These are phyloP conservation scores for Phyllostomus discolor DNA, from an alignment of 2,113 vertebrate genomes.

Conservation along the genomic window DNA sequence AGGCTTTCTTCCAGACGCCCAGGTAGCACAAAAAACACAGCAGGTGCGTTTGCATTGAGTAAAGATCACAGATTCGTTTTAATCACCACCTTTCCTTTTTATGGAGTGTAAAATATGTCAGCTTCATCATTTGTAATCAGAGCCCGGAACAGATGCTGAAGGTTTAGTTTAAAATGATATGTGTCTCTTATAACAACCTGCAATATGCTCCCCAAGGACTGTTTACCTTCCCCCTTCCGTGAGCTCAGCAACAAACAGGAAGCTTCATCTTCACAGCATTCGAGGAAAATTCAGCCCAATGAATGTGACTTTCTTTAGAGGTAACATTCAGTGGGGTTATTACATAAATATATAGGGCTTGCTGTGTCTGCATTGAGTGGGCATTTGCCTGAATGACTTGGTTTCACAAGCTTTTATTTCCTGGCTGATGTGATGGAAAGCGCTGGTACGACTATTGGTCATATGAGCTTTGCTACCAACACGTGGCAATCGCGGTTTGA, in stretches of 20 bases:
- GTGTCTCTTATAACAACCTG: constrained; percentile 55
- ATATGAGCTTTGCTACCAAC: background rate
- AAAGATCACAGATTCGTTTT: constrained; percentile 50
- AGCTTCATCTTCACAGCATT: constrained; percentile 36
- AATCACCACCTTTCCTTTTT: constrained; percentile 53
- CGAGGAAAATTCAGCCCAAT: constrained; percentile 52
- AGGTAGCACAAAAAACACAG: background rate
- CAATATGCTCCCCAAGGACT: constrained; percentile 64
- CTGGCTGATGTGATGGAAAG: constrained; percentile 24
- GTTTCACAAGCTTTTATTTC: constrained; percentile 41
- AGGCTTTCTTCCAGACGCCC: background rate
- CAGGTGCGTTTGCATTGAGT: constrained; percentile 6
- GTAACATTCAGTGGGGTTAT: constrained; percentile 38
- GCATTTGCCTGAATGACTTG: constrained; percentile 36
- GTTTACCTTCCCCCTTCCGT: constrained; percentile 40
- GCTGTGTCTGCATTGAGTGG: background rate
- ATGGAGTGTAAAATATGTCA: constrained; percentile 54
- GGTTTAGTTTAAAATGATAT: constrained; percentile 64
- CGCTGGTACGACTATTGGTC: background rate
- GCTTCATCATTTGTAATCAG: constrained; percentile 59
- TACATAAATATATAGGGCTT: background rate
- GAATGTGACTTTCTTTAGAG: constrained; percentile 14
- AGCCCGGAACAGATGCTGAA: constrained; percentile 71
- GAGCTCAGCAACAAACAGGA: background rate
- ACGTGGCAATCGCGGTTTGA: background rate